These are phyloP conservation scores for Bombylius discolor DNA, from an alignment of 2,888 invertebrate genomes.

Conservation along the genomic window DNA sequence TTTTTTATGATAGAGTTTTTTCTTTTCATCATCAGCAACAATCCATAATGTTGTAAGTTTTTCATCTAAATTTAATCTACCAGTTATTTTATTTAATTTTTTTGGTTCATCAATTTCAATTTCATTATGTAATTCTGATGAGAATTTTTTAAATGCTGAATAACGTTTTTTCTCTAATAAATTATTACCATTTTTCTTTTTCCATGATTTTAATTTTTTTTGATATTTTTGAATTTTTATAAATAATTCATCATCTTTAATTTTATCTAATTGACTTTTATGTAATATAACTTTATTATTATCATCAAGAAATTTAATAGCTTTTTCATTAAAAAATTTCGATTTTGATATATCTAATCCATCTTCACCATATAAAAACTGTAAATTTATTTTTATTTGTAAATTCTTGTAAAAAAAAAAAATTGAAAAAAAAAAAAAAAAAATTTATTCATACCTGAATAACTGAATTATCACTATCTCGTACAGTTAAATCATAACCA, in stretches of 20 bases:
- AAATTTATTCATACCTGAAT: conserved; percentile 50
- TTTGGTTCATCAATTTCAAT: conserved; percentile 37
- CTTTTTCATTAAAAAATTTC: conserved; percentile 65
- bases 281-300: conserved; percentile 58
- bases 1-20: conserved; percentile 35
- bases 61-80: conserved; percentile 46
- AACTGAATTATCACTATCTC: conserved; percentile 86
- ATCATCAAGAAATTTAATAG: conserved; percentile 66
- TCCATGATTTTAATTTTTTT: conserved; percentile 50
- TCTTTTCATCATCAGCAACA: conserved; percentile 45
- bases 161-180: conserved; percentile 36
- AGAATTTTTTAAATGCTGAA: conserved; percentile 49
- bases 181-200: conserved; percentile 41
- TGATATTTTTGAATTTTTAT: conserved; percentile 42
- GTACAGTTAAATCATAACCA: conserved; percentile 86
- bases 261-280: conserved; percentile 41
- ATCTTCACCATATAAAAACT: conserved; percentile 89
- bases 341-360: conserved; percentile 80
- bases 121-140: conserved; percentile 39
- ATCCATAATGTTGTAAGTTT: conserved; percentile 56
- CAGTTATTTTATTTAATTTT: conserved; percentile 39
- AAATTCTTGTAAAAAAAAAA: background rate
- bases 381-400: conserved; percentile 9
- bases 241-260: conserved; percentile 44
- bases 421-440: background rate